Conservation (phyloP, 2,888 invertebrate genomes). For the Molorchus minor region DNA sequence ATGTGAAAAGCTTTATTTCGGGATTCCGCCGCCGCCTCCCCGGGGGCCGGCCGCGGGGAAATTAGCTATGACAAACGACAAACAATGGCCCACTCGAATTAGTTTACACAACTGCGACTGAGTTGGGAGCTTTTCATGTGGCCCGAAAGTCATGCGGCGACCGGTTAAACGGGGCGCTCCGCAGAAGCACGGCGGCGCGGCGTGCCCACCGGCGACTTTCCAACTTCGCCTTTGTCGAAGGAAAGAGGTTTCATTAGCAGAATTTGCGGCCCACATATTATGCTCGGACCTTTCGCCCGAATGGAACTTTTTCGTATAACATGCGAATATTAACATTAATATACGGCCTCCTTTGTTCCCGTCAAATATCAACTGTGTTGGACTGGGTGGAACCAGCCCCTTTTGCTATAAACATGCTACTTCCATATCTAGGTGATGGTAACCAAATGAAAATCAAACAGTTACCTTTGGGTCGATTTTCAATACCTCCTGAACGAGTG, state of each 20-base stretch:
- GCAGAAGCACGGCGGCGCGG: constrained; percentile 13
- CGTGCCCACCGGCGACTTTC: constrained; percentile 9
- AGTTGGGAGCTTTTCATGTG: constrained; percentile 42
- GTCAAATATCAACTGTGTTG: too few species aligned
- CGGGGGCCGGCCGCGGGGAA: constrained; percentile 41
- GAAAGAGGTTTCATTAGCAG: constrained; percentile 12
- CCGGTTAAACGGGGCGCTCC: constrained; percentile 28
- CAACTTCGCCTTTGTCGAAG: constrained; percentile 16
- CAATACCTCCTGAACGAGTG: too few species aligned
- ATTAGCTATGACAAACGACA: constrained; percentile 57
- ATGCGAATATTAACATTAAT: too few species aligned
- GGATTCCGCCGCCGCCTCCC: constrained; percentile 34
- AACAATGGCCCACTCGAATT: constrained; percentile 56
- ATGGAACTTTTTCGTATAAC: too few species aligned
- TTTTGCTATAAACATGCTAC: too few species aligned
- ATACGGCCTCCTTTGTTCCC: too few species aligned
- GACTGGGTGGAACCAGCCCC: too few species aligned
- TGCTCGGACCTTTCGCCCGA: not conserved
- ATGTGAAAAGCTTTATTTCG: constrained; percentile 53
- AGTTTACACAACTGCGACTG: constrained; percentile 49
- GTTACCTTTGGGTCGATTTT: too few species aligned
- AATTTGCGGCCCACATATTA: not conserved
- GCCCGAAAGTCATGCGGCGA: constrained; percentile 34
- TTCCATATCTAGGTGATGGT: too few species aligned
- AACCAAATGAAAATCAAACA: too few species aligned